These are phyloP conservation scores for Pedetes capensis DNA, from an alignment of 2,113 vertebrate species.

Conservation along the genomic window DNA sequence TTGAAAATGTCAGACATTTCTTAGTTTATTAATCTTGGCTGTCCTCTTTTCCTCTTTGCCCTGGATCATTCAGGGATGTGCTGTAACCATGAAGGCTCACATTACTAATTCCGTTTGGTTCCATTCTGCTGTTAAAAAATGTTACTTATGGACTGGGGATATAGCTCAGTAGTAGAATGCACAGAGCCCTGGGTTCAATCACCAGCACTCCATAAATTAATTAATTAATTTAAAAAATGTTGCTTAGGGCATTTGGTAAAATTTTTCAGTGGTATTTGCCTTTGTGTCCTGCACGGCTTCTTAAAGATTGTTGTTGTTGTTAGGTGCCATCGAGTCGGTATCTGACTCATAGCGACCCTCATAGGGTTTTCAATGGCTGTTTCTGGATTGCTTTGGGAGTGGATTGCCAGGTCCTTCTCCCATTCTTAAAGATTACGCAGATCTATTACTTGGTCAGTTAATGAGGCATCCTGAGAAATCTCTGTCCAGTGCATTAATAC, in stretches of 20 bases:
- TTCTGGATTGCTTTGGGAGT: too few relatives aligned
- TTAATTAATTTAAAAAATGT: neutral
- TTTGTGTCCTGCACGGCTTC: neutral
- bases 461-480: neutral
- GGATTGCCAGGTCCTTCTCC: too few relatives aligned
- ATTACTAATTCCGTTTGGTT: neutral
- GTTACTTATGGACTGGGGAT: neutral
- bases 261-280: neutral
- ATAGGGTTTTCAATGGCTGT: too few relatives aligned
- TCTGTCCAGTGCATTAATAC: neutral
- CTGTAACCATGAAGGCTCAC: neutral
- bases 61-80: neutral
- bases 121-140: neutral
- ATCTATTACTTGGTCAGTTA: neutral
- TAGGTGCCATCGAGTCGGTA: too few relatives aligned
- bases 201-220: neutral
- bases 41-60: neutral
- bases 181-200: neutral
- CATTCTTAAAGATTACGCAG: neutral
- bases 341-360: too few relatives aligned
- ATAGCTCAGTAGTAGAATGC: neutral
- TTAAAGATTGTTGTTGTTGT: too few relatives aligned
- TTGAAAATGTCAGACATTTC: neutral
- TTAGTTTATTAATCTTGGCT: neutral
- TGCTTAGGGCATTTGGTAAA: neutral